Conservation (phyloP, 2,113 vertebrate species). For the Petroica traversi region DNA sequence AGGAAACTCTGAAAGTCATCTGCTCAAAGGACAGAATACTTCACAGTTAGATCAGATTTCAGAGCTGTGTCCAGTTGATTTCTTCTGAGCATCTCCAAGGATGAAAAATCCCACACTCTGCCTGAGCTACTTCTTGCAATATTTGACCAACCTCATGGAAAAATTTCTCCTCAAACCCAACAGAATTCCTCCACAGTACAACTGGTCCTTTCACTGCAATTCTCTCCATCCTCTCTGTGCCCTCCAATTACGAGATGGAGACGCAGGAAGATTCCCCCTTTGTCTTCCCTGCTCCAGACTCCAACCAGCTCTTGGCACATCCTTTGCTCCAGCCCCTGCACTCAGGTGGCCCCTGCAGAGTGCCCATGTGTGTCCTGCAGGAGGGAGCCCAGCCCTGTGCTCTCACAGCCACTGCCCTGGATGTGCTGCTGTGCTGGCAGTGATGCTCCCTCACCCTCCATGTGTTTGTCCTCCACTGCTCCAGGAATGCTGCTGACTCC, state of each 20-base stretch:
- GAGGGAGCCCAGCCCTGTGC: background rate
- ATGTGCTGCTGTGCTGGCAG: fast-evolving
- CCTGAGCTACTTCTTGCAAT: background rate
- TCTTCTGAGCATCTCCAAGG: background rate
- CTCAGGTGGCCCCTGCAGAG: background rate
- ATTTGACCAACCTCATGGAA: background rate
- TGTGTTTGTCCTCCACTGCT: background rate
- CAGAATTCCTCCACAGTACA: background rate
- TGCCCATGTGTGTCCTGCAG: background rate
- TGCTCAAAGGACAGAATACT: background rate
- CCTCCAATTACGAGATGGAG: background rate
- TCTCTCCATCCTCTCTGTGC: background rate
- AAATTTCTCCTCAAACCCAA: background rate
- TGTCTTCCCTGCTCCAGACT: background rate
- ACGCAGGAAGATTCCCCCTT: background rate
- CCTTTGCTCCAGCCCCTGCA: background rate
- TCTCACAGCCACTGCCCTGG: background rate
- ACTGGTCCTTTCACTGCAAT: background rate
- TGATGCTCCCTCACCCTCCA: fast-evolving
- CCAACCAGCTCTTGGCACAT: background rate
- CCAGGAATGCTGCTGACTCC: fast-evolving
- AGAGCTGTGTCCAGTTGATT: background rate
- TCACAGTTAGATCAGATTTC: background rate
- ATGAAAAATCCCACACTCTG: background rate
- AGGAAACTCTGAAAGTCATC: background rate